Evolutionary conservation across 2,113 vertebrate genomes (phyloP).

Genomic region (Rhinoderma darwinii): DNA sequence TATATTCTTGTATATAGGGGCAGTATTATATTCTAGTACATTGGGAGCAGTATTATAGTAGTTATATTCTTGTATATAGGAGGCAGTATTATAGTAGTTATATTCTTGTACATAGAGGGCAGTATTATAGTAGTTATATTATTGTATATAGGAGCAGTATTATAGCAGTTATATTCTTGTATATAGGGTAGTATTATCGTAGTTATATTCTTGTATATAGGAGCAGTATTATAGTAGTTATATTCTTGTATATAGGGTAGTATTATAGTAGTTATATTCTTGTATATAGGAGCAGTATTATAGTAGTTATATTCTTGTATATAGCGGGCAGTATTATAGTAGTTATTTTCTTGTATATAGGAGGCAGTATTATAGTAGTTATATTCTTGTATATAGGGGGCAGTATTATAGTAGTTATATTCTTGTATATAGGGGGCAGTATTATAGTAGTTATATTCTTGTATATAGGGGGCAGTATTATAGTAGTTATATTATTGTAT

Average conservation of each 20-base stretch:
- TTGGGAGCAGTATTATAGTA: neutral
- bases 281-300: no score
- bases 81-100: constrained; percentile 1
- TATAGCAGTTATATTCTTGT: no score
- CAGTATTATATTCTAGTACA: neutral
- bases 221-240: no score
- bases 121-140: no score
- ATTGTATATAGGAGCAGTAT: no score
- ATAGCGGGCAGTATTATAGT: neutral
- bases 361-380: neutral
- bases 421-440: neutral
- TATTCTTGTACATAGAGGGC: neutral
- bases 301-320: neutral
- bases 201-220: no score
- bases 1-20: neutral
- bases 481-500: no score
- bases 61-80: neutral
- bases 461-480: no score
- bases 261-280: no score
- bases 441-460: no score
- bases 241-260: no score
- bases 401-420: constrained; percentile 2
- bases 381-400: neutral
- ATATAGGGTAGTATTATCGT: no score
- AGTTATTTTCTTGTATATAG: neutral